Evolutionary conservation across 2,797 vertebrate species (phyloP), one percentile per base, ranked within the genome.

Genomic region (Avahi laniger): DNA sequence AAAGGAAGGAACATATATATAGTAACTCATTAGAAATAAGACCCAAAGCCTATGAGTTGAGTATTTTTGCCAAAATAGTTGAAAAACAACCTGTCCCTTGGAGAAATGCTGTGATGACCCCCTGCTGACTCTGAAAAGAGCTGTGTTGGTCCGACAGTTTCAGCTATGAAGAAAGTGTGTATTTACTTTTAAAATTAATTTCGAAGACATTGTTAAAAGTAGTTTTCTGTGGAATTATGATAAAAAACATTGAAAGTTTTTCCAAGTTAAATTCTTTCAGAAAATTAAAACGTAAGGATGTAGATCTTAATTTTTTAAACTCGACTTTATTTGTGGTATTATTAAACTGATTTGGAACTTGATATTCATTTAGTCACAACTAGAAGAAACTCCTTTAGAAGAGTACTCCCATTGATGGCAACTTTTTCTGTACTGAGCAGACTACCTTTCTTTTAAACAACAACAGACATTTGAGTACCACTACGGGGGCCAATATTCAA

Each of bases 161-260:
- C 12, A 94, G 24, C 26, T 72, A 3, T 78, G 46, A 72, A 69
- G 28, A 93, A 79, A 85, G 70, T 75, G 1, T 35, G 28, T 52
- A 2, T 93, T 73, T 90, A 61, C 67, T 86, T 93, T 54, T 81
- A 70, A 63, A 61, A 86, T 90, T 63, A 87, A 82, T 70, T 76
- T 65, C 50, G 88, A 87, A 78, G 20, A 43, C 52, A 38, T 63
- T 87, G 46, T 93, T 87, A 83, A 57, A 82, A 6, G 26, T 85
- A 9, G 81, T 93, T 96, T 82, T 93, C 9, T 82, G 33, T 91
- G 46, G 5, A 82, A 72, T 87, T 93, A n/a, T 76, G 54, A 50
- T 80, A 67, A 95, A 95, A 89, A 93, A 65, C 78, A 85, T 57
- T 57, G 22, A 48, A 89, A 30, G 2, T 83, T 90, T 96, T 87